Conservation (phyloP, 2,888 invertebrate species). For the Steromphala cineraria region DNA sequence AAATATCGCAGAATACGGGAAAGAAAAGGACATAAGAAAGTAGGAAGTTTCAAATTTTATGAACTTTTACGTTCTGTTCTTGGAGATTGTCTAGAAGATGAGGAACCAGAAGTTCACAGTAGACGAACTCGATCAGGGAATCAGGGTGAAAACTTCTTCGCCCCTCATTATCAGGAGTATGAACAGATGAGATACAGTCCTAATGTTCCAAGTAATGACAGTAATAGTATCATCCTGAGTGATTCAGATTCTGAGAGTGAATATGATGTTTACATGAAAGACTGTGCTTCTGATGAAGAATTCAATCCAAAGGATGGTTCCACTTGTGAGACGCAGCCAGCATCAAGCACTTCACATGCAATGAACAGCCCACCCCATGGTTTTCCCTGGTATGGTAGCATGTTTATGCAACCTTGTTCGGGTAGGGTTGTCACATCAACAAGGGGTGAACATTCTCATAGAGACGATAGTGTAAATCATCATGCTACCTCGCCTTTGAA, state of each 20-base stretch:
- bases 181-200: not conserved
- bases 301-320: not conserved
- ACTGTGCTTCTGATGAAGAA: not conserved
- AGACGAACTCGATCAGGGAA: not conserved
- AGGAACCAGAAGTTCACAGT: too few species aligned
- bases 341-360: not conserved
- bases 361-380: not conserved
- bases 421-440: not conserved
- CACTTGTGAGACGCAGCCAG: not conserved
- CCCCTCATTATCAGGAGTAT: not conserved
- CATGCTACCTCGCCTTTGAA: not conserved
- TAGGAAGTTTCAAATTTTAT: not conserved
- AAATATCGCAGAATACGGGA: not conserved
- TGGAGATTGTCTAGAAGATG: not conserved
- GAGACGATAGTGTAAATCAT: not conserved
- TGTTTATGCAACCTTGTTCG: not conserved
- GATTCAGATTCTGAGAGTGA: not conserved
- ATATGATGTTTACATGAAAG: not conserved
- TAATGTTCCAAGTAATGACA: not conserved
- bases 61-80: not conserved
- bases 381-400: not conserved
- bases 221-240: not conserved
- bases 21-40: not conserved
- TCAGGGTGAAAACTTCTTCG: not conserved
- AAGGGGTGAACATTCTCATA: not conserved